Evolutionary conservation across 2,888 invertebrate species (phyloP).

Genomic region (Drosophila affinis): DNA sequence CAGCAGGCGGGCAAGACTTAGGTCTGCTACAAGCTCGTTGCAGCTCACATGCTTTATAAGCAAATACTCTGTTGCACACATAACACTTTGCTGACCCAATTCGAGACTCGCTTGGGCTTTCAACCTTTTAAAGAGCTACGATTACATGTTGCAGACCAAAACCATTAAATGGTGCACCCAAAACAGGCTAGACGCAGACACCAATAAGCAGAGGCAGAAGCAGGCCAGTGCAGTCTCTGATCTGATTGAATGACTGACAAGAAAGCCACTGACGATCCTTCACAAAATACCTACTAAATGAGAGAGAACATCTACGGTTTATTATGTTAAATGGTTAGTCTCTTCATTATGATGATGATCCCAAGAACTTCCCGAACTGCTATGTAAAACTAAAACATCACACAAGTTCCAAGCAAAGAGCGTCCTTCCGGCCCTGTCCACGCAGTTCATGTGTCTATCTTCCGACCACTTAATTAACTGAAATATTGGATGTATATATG

Average conservation of each 20-base stretch:
- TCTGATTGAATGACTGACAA: conserved; percentile 35
- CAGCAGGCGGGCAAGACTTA: background rate
- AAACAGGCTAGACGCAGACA: conserved; percentile 41
- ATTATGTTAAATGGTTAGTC: too few relatives aligned
- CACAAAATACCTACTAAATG: background rate
- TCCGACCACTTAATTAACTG: conserved; percentile 62
- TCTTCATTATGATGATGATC: background rate
- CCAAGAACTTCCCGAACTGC: too few relatives aligned
- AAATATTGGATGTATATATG: background rate
- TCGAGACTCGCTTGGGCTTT: conserved; percentile 58
- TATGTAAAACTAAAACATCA: conserved; percentile 21
- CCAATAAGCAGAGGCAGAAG: conserved; percentile 17
- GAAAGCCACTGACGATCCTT: background rate
- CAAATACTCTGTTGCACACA: conserved; percentile 61
- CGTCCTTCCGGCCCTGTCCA: conserved; percentile 62
- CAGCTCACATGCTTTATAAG: conserved; percentile 69
- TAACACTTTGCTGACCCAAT: conserved; percentile 76
- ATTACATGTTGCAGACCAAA: conserved; percentile 65
- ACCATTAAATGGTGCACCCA: conserved; percentile 45
- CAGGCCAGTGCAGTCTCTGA: conserved; percentile 22
- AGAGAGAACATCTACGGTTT: background rate
- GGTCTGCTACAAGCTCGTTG: conserved; percentile 19
- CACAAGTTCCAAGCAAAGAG: conserved; percentile 7
- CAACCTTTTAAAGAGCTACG: conserved; percentile 78
- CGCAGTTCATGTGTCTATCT: conserved; percentile 48